Evolutionary conservation across 2,113 vertebrate species (phyloP).

Genomic region (Megaceryle maxima): DNA sequence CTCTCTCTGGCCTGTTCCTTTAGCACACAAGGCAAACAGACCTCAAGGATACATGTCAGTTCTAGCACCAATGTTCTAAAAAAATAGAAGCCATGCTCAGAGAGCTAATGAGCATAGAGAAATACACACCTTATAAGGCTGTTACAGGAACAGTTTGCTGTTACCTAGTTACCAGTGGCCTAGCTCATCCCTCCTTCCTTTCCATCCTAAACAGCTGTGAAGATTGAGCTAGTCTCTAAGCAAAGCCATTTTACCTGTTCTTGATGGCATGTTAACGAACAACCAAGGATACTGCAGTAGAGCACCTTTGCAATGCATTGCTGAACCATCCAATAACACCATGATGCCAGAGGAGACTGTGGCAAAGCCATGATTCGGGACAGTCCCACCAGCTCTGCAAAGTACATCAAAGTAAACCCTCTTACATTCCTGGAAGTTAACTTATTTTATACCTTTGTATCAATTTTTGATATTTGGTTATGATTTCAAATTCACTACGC

Average conservation of each 20-base stretch:
- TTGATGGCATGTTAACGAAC: background rate
- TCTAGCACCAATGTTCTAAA: background rate
- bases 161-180: background rate
- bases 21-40: background rate
- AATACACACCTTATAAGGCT: background rate
- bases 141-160: background rate
- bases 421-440: background rate
- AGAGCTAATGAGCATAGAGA: background rate
- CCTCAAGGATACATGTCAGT: background rate
- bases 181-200: background rate
- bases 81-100: background rate
- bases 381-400: background rate
- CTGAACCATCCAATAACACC: background rate
- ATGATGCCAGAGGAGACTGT: background rate
- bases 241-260: background rate
- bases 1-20: background rate
- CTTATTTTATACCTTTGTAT: background rate
- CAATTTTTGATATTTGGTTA: background rate
- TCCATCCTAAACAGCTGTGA: background rate
- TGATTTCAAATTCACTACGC: too few relatives aligned
- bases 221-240: background rate
- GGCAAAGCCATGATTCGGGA: background rate
- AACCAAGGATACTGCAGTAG: background rate
- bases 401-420: background rate
- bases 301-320: rapidly evolving